These are phyloP conservation scores for Rousettus madagascariensis DNA, from an alignment of 2,797 vertebrate genomes.

Conservation along the genomic window DNA sequence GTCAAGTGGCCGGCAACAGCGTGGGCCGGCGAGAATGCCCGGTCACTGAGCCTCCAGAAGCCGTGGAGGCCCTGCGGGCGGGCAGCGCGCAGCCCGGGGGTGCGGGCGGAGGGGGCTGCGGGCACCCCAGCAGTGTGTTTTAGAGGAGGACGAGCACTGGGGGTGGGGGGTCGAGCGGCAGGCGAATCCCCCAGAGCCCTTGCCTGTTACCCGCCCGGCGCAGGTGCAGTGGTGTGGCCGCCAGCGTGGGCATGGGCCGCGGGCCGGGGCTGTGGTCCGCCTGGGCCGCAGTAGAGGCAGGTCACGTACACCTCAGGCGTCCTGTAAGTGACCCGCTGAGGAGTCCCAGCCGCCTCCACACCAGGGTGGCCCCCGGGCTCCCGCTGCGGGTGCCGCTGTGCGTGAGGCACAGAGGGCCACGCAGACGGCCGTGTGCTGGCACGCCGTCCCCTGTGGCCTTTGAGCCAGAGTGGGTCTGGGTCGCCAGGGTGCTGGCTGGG, in stretches of 20 bases:
- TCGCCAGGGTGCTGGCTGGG: too few species aligned
- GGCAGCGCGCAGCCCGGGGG: too few species aligned
- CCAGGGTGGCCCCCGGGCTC: too few species aligned
- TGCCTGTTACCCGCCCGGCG: too few species aligned
- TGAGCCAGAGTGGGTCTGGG: too few species aligned
- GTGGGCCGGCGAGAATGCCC: too few species aligned
- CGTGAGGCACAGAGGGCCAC: not conserved
- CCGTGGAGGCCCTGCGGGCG: too few species aligned
- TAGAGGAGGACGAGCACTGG: not conserved
- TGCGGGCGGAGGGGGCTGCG: accelerated
- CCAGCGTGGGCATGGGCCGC: too few species aligned
- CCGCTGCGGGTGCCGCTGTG: too few species aligned
- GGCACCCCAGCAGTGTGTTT: not conserved
- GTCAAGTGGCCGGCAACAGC: not conserved
- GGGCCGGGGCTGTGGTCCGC: not conserved
- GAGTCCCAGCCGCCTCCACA: not conserved
- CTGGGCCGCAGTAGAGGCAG: accelerated
- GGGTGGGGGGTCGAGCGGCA: too few species aligned
- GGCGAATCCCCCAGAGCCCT: not conserved
- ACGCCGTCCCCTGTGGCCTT: not conserved
- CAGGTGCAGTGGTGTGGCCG: not conserved
- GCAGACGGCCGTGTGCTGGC: accelerated
- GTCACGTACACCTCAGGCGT: not conserved
- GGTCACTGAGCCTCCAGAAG: too few species aligned
- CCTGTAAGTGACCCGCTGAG: not conserved